Evolutionary conservation across 2,797 vertebrate species (phyloP), one percentile per base, ranked within the genome.

Genomic region (Hydrocynus forskahlii): DNA sequence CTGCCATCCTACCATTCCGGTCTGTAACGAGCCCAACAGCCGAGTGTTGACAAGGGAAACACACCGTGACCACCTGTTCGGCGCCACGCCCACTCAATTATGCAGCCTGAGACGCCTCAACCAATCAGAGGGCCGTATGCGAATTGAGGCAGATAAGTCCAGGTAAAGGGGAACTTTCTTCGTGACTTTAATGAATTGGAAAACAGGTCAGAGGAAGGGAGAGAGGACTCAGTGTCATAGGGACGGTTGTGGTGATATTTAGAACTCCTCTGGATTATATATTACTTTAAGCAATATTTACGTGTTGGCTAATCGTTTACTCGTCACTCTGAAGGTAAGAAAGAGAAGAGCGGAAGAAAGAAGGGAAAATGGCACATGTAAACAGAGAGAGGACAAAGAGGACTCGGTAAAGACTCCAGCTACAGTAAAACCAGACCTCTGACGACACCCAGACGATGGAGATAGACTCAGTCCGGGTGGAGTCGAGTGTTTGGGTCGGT

Each of bases 401-500:
- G 29, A 29, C 29, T 29, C 1, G 29, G 29, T 29, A 29, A 29
- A 29, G 29, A 29, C 29, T 29, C 29, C 29, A 29, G 29, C 29
- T 29, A 29, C 29, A 29, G 29, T 29, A 29, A 29, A 29, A 29
- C 29, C 29, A 29, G 29, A 29, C 29, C 29, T 29, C 29, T 29
- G 29, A 29, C 29, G 3, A 29, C 29, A 1, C 29, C 3, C 40
- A 10, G 63, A 23, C 14, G 62, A 89, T 94, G 94, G 94, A 95
- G 82, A 80, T 83, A 0, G 92, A 92, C 63, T 67, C 78, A 25
- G 82, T 85, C 62, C 81, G 84, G 74, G 78, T 95, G 76, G 93
- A 95, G 87, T 94, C 95, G 0, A 94, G 89, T 75, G 78, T 95
- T 81, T 94, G 92, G 93, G 83, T 95, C 87, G 92, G 91, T 0